phyloP scores from a whole-genome alignment of 1,140 invertebrate species.

The Homalodisca vitripennis region DNA sequence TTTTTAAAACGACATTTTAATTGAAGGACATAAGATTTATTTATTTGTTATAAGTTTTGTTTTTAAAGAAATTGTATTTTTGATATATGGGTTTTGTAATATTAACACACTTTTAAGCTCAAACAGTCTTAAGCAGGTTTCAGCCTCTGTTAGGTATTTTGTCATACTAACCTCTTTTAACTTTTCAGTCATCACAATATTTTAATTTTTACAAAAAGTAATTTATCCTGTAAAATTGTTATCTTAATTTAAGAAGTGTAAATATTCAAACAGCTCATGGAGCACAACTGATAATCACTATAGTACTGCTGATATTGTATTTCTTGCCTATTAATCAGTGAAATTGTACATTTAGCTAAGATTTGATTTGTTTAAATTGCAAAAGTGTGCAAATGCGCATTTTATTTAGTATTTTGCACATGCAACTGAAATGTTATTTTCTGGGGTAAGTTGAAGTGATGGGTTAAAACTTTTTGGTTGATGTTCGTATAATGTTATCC shows the following conservation, averaged over 20 bases:
- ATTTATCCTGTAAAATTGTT: neutral
- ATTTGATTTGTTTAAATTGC: neutral
- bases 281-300: neutral
- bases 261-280: neutral
- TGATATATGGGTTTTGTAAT: constrained; percentile 22
- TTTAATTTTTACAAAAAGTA: neutral
- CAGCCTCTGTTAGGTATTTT: neutral
- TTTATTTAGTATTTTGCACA: neutral
- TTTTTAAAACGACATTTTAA: constrained; percentile 15
- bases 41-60: constrained; percentile 9
- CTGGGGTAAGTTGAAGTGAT: neutral
- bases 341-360: neutral
- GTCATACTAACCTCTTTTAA: neutral
- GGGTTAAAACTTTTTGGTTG: neutral
- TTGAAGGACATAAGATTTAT: constrained; percentile 16
- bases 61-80: constrained; percentile 22
- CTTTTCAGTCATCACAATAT: neutral
- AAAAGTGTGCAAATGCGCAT: neutral
- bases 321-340: neutral
- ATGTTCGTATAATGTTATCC: neutral
- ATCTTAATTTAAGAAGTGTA: neutral
- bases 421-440: neutral
- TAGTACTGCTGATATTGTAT: neutral
- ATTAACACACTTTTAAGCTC: neutral
- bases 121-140: neutral